Percentiles rank a stretch among this genome's conserved stretches.
These are phyloP conservation scores for Chymomyza costata DNA, from an alignment of 1,140 invertebrate species.

Conservation along the genomic window DNA sequence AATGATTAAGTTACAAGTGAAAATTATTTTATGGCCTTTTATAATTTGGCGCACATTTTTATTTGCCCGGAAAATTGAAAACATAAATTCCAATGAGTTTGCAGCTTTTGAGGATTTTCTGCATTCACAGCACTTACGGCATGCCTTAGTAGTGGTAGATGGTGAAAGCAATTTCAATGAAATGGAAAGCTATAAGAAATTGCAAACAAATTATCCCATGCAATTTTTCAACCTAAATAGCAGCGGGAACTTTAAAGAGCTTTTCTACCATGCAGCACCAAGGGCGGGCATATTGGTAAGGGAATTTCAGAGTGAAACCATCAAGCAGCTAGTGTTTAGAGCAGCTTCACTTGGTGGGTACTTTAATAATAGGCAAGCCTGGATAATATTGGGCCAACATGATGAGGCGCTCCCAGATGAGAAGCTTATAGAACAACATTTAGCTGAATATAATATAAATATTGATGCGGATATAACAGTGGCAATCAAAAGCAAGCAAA, in stretches of 20 bases:
- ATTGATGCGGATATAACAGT: conserved; percentile 61
- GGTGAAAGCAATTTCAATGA: not conserved
- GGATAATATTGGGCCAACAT: conserved; percentile 40
- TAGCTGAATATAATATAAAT: conserved; percentile 41
- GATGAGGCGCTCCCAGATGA: conserved; percentile 10
- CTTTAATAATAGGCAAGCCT: conserved; percentile 55
- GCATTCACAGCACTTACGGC: conserved; percentile 40
- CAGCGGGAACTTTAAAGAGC: conserved; percentile 36
- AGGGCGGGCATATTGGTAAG: conserved; percentile 43
- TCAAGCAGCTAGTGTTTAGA: conserved; percentile 16
- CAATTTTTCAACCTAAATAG: conserved; percentile 45
- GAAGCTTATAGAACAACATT: conserved; percentile 26
- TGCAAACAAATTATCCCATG: conserved; percentile 52
- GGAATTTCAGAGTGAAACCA: conserved; percentile 17
- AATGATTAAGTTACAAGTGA: conserved; percentile 68
- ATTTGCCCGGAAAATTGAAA: conserved; percentile 61
- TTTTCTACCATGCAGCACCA: conserved; percentile 47
- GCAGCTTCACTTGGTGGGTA: conserved; percentile 33
- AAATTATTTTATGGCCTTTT: conserved; percentile 68
- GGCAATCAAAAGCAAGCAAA: conserved; percentile 14
- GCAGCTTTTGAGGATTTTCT: conserved; percentile 56
- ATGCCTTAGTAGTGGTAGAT: conserved; percentile 36
- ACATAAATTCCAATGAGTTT: conserved; percentile 66
- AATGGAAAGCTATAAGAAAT: conserved; percentile 36
- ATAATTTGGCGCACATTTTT: conserved; percentile 59